phyloP scores from a whole-genome alignment of 2,113 vertebrate genomes.

The human (Homo sapiens) region GRCh38 chrX:85705501-85706000 shows the following conservation, averaged over 20 bases:
- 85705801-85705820: neutral
- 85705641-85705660: conserved; percentile 81
- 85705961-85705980: neutral
- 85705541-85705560: conserved; percentile 82
- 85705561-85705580: conserved; percentile 86
- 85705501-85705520: conserved; percentile 87
- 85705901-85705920: conserved; percentile 22
- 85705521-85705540: conserved; percentile 83
- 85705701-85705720: conserved; percentile 64
- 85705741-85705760: conserved; percentile 44
- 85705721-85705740: conserved; percentile 71
- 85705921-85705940: neutral
- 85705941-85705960: neutral
- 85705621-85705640: conserved; percentile 76
- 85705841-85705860: neutral
- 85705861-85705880: neutral
- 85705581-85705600: conserved; percentile 85
- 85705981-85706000: neutral
- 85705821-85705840: neutral
- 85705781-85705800: neutral
- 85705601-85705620: conserved; percentile 67
- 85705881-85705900: neutral
- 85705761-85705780: neutral
- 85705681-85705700: conserved; percentile 72
- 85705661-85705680: conserved; percentile 81